These are phyloP conservation scores for Notarius lentiginosus DNA, from an alignment of 2,113 vertebrate genomes.

Conservation along the genomic window DNA sequence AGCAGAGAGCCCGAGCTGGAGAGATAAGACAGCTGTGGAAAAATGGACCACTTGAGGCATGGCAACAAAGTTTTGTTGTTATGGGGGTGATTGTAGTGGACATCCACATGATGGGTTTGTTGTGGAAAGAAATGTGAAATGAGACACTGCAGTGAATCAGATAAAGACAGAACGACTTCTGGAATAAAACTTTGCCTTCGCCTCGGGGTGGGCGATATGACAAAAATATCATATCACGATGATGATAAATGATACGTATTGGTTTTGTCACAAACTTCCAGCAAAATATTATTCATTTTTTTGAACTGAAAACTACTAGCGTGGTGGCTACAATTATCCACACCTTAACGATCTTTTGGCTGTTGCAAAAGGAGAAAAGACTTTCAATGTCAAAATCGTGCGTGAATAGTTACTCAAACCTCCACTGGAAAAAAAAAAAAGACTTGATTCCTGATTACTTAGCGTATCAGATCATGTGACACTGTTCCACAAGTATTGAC, in stretches of 20 bases:
- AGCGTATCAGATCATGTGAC: no score
- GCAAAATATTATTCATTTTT: not conserved
- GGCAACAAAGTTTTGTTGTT: conserved; percentile 43
- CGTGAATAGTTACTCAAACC: no score
- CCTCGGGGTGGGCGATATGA: not conserved
- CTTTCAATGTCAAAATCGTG: no score
- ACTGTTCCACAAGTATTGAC: no score
- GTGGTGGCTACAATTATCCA: no score
- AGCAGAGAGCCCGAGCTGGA: conserved; percentile 38
- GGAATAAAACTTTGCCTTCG: not conserved
- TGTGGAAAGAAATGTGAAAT: conserved; percentile 9
- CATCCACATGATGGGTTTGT: conserved; percentile 8
- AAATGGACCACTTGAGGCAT: conserved; percentile 51
- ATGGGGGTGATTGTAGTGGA: not conserved
- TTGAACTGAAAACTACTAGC: no score
- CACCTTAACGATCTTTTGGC: no score
- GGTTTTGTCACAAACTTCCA: not conserved
- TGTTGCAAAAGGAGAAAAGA: no score
- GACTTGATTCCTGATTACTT: no score
- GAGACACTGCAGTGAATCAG: not conserved
- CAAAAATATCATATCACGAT: not conserved
- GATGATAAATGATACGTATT: not conserved
- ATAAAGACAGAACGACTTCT: not conserved
- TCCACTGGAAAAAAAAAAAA: no score
- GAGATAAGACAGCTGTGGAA: conserved; percentile 35